Conservation (phyloP, 2,113 vertebrate genomes). For the Larimichthys crocea region DNA sequence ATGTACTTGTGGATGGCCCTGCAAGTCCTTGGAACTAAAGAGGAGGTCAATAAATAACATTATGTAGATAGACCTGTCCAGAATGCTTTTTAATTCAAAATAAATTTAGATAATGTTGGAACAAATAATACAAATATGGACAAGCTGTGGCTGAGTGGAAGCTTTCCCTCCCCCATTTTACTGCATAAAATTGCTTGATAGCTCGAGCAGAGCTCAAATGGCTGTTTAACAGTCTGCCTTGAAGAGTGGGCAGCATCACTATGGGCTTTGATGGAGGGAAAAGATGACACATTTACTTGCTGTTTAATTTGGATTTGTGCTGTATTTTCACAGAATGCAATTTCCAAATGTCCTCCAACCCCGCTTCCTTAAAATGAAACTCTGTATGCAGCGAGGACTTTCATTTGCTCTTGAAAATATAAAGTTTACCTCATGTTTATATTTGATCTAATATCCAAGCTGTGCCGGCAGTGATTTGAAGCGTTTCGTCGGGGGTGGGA, state of each 20-base stretch:
- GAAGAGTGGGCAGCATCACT: conserved; percentile 9
- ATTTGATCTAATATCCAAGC: conserved; percentile 34
- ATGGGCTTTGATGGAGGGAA: conserved; percentile 9
- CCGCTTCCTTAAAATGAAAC: neutral
- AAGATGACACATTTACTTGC: conserved; percentile 30
- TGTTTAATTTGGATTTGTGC: conserved; percentile 37
- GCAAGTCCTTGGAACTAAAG: conserved; percentile 40
- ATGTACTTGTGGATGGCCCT: neutral
- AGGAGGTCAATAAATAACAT: conserved; percentile 47
- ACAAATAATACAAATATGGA: conserved; percentile 38
- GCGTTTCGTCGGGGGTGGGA: neutral
- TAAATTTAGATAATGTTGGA: conserved; percentile 23
- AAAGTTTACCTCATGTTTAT: conserved; percentile 25
- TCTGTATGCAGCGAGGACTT: neutral
- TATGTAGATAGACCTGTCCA: conserved; percentile 30
- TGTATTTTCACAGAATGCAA: conserved; percentile 18
- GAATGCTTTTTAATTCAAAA: conserved; percentile 45
- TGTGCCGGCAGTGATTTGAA: conserved; percentile 16
- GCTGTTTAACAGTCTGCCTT: conserved; percentile 51
- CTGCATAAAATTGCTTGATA: conserved; percentile 32
- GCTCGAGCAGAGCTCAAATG: conserved; percentile 27
- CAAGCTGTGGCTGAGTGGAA: neutral
- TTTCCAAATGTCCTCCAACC: conserved; percentile 14
- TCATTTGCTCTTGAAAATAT: conserved; percentile 34
- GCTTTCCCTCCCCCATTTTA: neutral